phyloP scores from a whole-genome alignment of 2,113 vertebrate species.

The Smithornis capensis region DNA sequence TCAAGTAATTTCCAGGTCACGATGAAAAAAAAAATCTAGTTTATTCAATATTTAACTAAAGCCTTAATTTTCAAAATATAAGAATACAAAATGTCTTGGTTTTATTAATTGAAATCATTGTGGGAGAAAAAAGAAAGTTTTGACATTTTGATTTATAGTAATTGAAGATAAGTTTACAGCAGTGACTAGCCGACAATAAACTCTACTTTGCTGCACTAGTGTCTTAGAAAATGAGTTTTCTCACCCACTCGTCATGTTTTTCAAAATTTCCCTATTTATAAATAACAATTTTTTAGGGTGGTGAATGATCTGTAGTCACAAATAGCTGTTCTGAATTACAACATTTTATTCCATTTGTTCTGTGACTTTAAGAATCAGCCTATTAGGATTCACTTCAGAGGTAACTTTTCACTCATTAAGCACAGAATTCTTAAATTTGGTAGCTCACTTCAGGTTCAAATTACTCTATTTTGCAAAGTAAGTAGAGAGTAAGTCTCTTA shows the following conservation, averaged over 20 bases:
- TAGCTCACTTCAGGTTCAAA: not conserved
- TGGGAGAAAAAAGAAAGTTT: not conserved
- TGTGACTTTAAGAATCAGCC: not conserved
- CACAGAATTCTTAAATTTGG: not conserved
- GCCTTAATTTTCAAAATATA: not conserved
- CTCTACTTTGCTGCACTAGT: not conserved
- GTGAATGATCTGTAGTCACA: not conserved
- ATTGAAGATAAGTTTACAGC: not conserved
- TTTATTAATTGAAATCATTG: not conserved
- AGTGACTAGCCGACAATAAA: not conserved
- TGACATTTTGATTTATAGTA: not conserved
- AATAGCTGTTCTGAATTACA: not conserved
- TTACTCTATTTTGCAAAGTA: not conserved
- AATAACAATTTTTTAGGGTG: not conserved
- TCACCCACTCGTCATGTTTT: not conserved
- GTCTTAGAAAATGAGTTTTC: not conserved
- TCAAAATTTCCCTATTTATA: not conserved
- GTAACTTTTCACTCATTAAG: not conserved
- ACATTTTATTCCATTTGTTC: not conserved
- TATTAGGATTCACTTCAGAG: not conserved
- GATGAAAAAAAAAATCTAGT: not conserved
- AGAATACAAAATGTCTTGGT: accelerated
- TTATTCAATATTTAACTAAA: not conserved
- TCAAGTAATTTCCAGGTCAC: not conserved
- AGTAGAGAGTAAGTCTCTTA: not conserved